A percentile compares a stretch with the other conserved stretches of the same genome.
Conservation (phyloP, 1,140 invertebrate species). For the Drosophila arizonae region DNA sequence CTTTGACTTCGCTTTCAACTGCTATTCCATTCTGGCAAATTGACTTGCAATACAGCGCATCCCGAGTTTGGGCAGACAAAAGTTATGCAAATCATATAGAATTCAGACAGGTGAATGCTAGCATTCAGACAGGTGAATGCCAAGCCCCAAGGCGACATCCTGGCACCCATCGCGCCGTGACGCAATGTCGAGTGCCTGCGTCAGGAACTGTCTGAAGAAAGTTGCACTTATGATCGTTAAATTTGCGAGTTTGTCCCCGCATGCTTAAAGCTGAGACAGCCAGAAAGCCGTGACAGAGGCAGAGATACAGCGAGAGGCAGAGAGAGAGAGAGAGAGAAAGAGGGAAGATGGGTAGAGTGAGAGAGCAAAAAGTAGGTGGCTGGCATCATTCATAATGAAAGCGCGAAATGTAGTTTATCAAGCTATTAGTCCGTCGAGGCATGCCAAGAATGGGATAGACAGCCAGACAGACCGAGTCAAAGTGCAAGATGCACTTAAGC, state of each 20-base stretch:
- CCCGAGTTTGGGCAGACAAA: no score
- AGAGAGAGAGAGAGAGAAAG: not conserved
- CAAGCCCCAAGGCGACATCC: no score
- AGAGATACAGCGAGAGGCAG: not conserved
- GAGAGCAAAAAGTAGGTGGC: not conserved
- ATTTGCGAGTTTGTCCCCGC: slow-evolving; percentile 26
- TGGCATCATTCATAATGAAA: slow-evolving; percentile 52
- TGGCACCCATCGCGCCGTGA: no score
- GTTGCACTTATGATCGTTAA: slow-evolving; percentile 35
- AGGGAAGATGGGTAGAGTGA: not conserved
- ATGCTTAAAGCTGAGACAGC: not conserved
- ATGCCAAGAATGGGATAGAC: slow-evolving; percentile 32
- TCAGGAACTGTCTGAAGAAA: slow-evolving; percentile 2
- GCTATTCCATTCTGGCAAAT: no score
- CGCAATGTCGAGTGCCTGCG: no score
- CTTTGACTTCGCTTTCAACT: no score
- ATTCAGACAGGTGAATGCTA: no score
- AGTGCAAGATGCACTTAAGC: slow-evolving; percentile 64
- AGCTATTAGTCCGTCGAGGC: slow-evolving; percentile 64
- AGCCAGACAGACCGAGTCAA: slow-evolving; percentile 31
- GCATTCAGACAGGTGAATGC: no score
- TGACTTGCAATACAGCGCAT: no score
- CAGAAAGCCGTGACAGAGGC: not conserved
- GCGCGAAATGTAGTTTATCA: slow-evolving; percentile 66
- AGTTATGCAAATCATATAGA: no score